Evolutionary conservation across 2,113 vertebrate genomes (phyloP).

Genomic region (Myotis yumanensis): DNA sequence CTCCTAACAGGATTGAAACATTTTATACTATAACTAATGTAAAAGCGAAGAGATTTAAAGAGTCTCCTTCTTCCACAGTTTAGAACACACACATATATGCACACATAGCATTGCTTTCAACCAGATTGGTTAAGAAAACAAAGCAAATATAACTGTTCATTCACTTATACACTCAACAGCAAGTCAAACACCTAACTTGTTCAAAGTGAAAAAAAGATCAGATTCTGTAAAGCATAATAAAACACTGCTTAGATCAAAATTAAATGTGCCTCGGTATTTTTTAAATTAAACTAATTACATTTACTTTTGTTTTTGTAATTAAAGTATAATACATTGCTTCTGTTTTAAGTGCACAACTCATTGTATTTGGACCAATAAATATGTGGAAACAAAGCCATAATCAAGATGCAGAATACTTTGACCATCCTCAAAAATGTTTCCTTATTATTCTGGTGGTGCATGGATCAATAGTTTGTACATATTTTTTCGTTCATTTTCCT

Average conservation of each 20-base stretch:
- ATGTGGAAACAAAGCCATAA: neutral
- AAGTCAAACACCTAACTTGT: neutral
- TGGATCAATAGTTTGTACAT: too few relatives aligned
- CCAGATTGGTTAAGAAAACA: conserved; percentile 18
- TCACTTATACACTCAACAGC: neutral
- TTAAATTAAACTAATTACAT: neutral
- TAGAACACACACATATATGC: neutral
- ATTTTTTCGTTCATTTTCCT: neutral
- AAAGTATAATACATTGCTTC: neutral
- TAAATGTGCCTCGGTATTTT: neutral
- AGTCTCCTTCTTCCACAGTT: neutral
- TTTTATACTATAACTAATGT: neutral
- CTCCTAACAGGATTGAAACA: neutral
- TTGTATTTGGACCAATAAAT: neutral
- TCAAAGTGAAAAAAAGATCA: neutral
- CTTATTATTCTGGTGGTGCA: neutral
- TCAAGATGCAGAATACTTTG: neutral
- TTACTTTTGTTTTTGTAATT: neutral
- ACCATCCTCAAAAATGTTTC: neutral
- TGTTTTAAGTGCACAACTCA: neutral
- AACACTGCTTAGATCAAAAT: neutral
- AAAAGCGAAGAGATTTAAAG: neutral
- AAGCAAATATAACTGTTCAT: neutral
- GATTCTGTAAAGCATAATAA: neutral
- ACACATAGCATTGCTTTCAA: neutral